Percentiles rank a stretch among this genome's conserved stretches.
Evolutionary conservation across 2,797 vertebrate genomes (phyloP).

Genomic region (Taeniopygia guttata): DNA sequence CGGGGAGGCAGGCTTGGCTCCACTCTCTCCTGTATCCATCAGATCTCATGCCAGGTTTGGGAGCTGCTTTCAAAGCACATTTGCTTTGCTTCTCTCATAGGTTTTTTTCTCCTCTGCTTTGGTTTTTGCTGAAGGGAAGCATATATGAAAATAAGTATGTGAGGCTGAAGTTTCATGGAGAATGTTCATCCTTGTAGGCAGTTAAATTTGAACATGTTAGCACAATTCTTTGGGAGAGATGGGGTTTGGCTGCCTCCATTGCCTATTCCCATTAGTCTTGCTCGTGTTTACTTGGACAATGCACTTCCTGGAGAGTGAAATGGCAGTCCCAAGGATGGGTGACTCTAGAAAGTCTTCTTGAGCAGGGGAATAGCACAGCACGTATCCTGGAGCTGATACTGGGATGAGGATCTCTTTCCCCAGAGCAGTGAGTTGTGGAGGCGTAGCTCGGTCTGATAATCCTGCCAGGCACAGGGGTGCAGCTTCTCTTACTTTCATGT

Average conservation of each 20-base stretch:
- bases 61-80: neutral
- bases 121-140: slow-evolving; percentile 9
- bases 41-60: slow-evolving; percentile 35
- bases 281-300: neutral
- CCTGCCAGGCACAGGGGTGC: neutral
- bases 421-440: rapidly evolving
- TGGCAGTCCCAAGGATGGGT: neutral
- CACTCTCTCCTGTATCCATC: neutral
- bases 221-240: neutral
- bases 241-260: neutral
- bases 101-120: neutral
- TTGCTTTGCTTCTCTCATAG: neutral
- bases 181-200: neutral
- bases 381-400: neutral
- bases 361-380: rapidly evolving
- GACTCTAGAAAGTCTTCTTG: neutral
- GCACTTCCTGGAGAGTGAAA: neutral
- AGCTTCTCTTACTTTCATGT: neutral
- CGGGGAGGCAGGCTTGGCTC: neutral
- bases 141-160: neutral
- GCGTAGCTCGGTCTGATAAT: neutral
- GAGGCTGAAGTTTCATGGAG: neutral
- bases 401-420: neutral
- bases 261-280: neutral
- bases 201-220: neutral